phyloP scores from a whole-genome alignment of 2,113 vertebrate species.

The Piaya cayana region DNA sequence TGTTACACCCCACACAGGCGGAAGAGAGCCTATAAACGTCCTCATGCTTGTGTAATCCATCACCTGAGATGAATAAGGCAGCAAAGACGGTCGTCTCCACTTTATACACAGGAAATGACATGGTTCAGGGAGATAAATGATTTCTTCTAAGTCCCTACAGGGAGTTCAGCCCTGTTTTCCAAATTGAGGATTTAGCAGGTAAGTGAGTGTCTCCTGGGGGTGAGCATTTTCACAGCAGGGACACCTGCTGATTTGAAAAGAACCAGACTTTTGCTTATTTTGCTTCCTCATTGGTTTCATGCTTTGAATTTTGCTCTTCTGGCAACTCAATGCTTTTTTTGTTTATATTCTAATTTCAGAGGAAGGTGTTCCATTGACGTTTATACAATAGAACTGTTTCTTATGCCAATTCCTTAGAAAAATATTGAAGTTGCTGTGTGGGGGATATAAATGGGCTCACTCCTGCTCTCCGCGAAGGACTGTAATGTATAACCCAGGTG shows the following conservation, averaged over 20 bases:
- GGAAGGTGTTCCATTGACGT: background rate
- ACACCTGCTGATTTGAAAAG: background rate
- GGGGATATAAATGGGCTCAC: background rate
- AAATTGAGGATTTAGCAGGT: background rate
- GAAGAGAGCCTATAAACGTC: background rate
- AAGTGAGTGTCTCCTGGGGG: background rate
- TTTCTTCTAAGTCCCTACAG: background rate
- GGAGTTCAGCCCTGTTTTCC: background rate
- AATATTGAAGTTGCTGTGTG: background rate
- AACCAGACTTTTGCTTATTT: background rate
- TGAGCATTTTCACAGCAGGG: background rate
- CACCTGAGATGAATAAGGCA: background rate
- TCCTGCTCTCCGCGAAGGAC: background rate
- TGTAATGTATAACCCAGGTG: slow-evolving; percentile 21
- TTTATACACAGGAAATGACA: background rate
- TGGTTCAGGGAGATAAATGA: background rate
- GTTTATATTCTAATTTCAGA: background rate
- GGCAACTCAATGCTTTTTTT: background rate
- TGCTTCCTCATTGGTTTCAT: background rate
- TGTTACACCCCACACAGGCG: background rate
- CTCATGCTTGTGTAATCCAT: background rate
- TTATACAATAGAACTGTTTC: background rate
- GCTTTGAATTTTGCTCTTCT: background rate
- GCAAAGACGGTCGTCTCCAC: background rate
- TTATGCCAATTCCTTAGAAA: background rate